phyloP scores from a whole-genome alignment of 2,888 invertebrate genomes.

The Lampropteryx suffumata region DNA sequence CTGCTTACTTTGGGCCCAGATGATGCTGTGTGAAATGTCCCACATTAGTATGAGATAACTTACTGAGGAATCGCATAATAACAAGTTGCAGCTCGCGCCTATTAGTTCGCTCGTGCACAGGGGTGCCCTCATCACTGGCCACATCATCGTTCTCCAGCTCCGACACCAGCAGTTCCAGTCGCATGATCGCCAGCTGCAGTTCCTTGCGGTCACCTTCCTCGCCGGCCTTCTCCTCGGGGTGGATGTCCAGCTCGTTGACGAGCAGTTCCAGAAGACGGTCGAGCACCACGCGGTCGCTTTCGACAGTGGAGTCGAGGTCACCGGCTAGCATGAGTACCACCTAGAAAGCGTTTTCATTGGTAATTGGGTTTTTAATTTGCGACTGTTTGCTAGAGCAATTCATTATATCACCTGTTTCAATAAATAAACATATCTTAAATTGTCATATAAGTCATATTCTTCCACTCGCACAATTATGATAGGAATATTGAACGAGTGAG shows the following conservation, averaged over 20 bases:
- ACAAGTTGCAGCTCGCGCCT: conserved; percentile 94
- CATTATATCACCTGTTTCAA: no score
- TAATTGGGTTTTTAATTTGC: no score
- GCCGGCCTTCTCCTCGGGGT: conserved; percentile 61
- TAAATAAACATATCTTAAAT: no score
- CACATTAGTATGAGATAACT: not conserved
- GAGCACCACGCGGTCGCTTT: conserved; percentile 89
- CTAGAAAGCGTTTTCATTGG: conserved; percentile 61
- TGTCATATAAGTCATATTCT: no score
- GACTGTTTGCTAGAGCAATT: no score
- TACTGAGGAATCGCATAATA: conserved; percentile 92
- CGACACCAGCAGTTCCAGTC: conserved; percentile 88
- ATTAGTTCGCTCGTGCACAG: conserved; percentile 85
- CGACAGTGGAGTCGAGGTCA: conserved; percentile 93
- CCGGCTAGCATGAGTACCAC: conserved; percentile 94
- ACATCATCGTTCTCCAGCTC: conserved; percentile 86
- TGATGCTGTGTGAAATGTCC: no score
- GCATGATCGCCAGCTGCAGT: conserved; percentile 93
- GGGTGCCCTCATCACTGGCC: conserved; percentile 70
- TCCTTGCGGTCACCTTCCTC: conserved; percentile 88
- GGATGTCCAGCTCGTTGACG: conserved; percentile 88
- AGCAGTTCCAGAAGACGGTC: conserved; percentile 89
- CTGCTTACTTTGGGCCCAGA: no score
- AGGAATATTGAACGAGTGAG: no score
- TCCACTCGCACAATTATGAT: no score